A percentile compares a stretch with the other conserved stretches of the same genome.
Evolutionary conservation across 2,888 invertebrate genomes (phyloP).

Genomic region (Harpalus rufipes): DNA sequence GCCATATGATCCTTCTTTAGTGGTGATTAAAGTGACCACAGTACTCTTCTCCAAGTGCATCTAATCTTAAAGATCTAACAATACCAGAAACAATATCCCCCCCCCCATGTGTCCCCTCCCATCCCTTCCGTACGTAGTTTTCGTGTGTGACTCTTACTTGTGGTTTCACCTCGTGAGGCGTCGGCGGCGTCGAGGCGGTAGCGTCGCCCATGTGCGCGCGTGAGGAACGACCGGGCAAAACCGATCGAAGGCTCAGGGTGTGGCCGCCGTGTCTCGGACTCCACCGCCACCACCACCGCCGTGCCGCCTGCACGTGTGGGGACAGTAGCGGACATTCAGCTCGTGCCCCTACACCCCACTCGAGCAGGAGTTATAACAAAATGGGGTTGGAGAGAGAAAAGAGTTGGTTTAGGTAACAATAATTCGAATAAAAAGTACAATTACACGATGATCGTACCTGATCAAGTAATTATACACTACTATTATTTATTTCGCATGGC

Average conservation of each 20-base stretch:
- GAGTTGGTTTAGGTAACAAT: no score
- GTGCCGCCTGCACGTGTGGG: constrained; percentile 23
- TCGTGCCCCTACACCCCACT: background rate
- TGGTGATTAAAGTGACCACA: no score
- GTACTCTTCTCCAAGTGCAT: no score
- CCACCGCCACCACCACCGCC: constrained; percentile 1
- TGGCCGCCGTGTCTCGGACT: constrained; percentile 72
- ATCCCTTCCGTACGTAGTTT: background rate
- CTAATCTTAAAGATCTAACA: no score
- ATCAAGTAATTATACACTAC: no score
- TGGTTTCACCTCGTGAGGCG: constrained; percentile 4
- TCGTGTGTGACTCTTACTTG: constrained; percentile 24
- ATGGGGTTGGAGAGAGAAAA: background rate
- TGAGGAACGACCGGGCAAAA: constrained; percentile 77
- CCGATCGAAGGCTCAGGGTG: constrained; percentile 77
- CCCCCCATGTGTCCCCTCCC: no score
- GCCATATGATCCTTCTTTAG: no score
- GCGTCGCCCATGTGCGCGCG: constrained; percentile 74
- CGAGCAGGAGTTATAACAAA: no score
- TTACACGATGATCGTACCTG: no score
- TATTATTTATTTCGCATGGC: no score
- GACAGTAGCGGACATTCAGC: constrained; percentile 20
- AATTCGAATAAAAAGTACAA: no score
- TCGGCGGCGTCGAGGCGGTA: constrained; percentile 71
- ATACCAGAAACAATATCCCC: no score